phyloP scores from a whole-genome alignment of 2,888 invertebrate genomes.

The Cheilosia pagana region DNA sequence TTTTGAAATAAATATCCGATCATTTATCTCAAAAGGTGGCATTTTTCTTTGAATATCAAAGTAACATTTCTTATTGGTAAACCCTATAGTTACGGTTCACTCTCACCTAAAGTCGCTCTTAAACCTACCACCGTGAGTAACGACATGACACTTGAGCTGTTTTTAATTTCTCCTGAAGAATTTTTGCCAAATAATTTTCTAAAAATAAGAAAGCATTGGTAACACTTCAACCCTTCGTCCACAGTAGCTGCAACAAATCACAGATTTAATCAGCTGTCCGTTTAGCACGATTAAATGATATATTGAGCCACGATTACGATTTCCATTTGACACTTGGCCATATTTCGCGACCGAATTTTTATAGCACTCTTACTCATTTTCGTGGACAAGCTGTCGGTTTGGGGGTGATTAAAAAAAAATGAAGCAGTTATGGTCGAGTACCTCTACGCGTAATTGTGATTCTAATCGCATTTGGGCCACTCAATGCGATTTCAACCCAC shows the following conservation, averaged over 20 bases:
- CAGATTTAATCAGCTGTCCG: conserved; percentile 49
- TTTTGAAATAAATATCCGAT: too few relatives aligned
- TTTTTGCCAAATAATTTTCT: too few relatives aligned
- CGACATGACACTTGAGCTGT: too few relatives aligned
- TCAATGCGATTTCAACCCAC: conserved; percentile 42
- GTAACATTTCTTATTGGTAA: too few relatives aligned
- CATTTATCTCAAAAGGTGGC: too few relatives aligned
- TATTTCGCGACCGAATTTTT: conserved; percentile 54
- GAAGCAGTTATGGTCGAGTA: conserved; percentile 46
- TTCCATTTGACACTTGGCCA: conserved; percentile 45
- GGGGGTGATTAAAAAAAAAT: conserved; percentile 1
- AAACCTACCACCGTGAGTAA: too few relatives aligned
- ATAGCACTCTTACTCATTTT: conserved; percentile 45
- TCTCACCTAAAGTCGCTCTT: too few relatives aligned
- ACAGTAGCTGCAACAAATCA: not conserved
- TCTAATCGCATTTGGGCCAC: conserved; percentile 49
- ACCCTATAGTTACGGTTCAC: too few relatives aligned
- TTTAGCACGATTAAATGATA: conserved; percentile 55
- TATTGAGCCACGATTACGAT: conserved; percentile 48
- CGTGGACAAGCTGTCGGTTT: conserved; percentile 43
- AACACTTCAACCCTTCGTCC: too few relatives aligned
- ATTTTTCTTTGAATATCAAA: too few relatives aligned
- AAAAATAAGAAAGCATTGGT: too few relatives aligned
- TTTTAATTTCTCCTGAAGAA: too few relatives aligned
- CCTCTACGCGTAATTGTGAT: conserved; percentile 58